A percentile compares a stretch with the other conserved stretches of the same genome.
Evolutionary conservation across 2,797 vertebrate genomes (phyloP).

Genomic region (Anas bernieri): DNA sequence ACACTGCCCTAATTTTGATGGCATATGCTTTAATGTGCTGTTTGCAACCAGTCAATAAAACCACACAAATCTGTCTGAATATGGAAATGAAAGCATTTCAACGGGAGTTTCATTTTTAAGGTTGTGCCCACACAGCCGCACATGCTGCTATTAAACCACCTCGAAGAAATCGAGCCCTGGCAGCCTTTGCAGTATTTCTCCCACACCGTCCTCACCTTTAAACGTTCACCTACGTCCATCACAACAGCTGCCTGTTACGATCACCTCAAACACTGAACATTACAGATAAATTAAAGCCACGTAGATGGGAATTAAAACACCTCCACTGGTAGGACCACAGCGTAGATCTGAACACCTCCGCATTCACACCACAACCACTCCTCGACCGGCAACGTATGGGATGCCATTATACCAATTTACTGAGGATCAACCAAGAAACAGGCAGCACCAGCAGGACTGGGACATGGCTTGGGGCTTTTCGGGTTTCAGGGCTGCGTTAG

Average conservation of each 20-base stretch:
- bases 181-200: not conserved
- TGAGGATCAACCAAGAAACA: not conserved
- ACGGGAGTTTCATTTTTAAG: not conserved
- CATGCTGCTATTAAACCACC: not conserved
- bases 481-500: not conserved
- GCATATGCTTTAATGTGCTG: not conserved
- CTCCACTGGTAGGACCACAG: not conserved
- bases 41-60: conserved; percentile 24
- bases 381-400: not conserved
- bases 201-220: not conserved
- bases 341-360: not conserved
- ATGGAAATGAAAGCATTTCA: conserved; percentile 1
- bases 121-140: not conserved
- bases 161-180: not conserved
- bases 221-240: not conserved
- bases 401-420: not conserved
- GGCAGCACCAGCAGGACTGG: not conserved
- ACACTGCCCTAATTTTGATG: not conserved
- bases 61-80: not conserved
- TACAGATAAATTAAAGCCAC: not conserved
- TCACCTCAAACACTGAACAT: too few species aligned
- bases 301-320: not conserved
- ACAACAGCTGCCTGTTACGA: not conserved
- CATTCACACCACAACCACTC: not conserved
- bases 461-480: not conserved